These are phyloP conservation scores for Neostethus bicornis DNA, from an alignment of 2,797 vertebrate genomes.

Conservation along the genomic window DNA sequence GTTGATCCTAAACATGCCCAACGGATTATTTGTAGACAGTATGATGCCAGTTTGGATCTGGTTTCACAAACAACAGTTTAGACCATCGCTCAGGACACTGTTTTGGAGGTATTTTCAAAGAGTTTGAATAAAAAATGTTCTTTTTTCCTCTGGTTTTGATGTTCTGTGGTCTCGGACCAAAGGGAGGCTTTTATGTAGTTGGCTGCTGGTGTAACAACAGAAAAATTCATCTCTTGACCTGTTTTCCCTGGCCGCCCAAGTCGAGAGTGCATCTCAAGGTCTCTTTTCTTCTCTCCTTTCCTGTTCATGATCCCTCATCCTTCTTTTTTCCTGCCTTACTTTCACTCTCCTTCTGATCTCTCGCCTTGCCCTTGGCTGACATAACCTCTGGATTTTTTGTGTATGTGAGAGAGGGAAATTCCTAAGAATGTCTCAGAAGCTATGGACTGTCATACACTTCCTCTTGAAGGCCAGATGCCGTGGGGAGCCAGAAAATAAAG, in stretches of 20 bases:
- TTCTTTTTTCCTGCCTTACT: constrained; percentile 28
- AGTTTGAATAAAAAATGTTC: constrained; percentile 42
- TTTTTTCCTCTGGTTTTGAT: constrained; percentile 54
- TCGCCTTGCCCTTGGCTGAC: constrained; percentile 62
- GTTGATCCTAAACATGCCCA: background rate
- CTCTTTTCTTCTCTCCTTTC: constrained; percentile 28
- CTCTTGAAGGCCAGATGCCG: constrained; percentile 53
- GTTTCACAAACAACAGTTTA: constrained; percentile 22
- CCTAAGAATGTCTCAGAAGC: constrained; percentile 69
- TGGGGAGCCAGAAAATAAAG: constrained; percentile 15
- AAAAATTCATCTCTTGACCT: constrained; percentile 74
- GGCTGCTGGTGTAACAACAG: constrained; percentile 66
- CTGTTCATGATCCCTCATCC: constrained; percentile 21
- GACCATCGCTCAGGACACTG: constrained; percentile 20
- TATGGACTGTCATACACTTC: constrained; percentile 72
- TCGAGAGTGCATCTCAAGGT: constrained; percentile 47
- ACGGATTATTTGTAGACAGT: background rate
- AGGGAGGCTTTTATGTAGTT: constrained; percentile 57
- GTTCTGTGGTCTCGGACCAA: constrained; percentile 51
- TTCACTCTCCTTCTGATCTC: constrained; percentile 37
- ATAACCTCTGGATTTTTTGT: constrained; percentile 40
- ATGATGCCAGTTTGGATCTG: background rate
- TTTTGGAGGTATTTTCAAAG: constrained; percentile 45
- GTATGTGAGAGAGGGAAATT: constrained; percentile 51
- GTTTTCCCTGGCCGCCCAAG: constrained; percentile 65